Percentiles rank a stretch among this genome's conserved stretches.
These are phyloP conservation scores for Zootoca vivipara DNA, from an alignment of 2,113 vertebrate species.

Conservation along the genomic window DNA sequence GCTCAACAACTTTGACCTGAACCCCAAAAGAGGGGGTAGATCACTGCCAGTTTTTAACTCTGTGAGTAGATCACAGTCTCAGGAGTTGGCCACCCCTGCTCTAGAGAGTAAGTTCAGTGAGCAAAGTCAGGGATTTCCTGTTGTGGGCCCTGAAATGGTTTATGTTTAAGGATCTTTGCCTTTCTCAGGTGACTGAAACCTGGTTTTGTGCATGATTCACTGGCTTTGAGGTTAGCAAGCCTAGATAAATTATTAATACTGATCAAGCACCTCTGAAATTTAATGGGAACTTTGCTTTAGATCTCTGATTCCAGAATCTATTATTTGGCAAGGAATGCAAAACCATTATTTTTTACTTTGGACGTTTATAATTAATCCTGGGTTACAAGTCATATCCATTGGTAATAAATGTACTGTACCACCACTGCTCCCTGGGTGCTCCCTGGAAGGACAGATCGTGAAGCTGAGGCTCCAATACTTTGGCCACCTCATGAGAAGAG, in stretches of 20 bases:
- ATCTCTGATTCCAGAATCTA: neutral
- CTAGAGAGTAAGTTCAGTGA: neutral
- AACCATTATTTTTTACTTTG: neutral
- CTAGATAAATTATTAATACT: neutral
- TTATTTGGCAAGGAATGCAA: neutral
- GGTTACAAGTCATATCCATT: neutral
- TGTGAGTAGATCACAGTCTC: too few relatives aligned
- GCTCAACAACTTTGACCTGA: too few relatives aligned
- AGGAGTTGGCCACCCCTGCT: too few relatives aligned
- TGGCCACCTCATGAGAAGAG: too few relatives aligned
- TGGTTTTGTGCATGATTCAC: neutral
- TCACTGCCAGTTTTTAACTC: too few relatives aligned
- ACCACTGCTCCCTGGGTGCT: too few relatives aligned
- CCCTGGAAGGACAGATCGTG: too few relatives aligned
- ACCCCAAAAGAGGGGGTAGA: too few relatives aligned
- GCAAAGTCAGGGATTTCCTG: neutral
- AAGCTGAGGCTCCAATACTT: too few relatives aligned
- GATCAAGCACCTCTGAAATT: neutral
- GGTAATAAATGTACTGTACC: neutral
- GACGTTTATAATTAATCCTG: neutral
- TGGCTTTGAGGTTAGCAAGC: neutral
- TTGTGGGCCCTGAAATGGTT: neutral
- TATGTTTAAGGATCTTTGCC: neutral
- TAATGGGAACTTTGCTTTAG: neutral
- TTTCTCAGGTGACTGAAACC: neutral